These are phyloP conservation scores for Caenorhabditis briggsae DNA, from an alignment of 1,140 invertebrate species.

Conservation along the genomic window DNA sequence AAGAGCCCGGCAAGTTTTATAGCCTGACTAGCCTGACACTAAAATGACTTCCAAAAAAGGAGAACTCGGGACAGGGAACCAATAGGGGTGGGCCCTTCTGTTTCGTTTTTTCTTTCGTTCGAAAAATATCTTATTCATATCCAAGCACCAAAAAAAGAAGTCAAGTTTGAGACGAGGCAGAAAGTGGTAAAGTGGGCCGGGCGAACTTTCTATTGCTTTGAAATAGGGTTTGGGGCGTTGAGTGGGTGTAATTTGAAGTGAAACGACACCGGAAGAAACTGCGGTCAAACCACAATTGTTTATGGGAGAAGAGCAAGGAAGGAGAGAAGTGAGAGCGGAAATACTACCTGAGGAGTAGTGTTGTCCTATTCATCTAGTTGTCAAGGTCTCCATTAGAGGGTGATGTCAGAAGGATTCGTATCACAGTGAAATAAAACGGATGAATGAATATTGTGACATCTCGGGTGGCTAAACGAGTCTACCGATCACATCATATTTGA, in stretches of 20 bases:
- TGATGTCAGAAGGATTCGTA: too few relatives aligned
- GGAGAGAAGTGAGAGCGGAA: neutral
- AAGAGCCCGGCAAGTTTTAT: neutral
- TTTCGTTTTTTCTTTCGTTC: conserved; percentile 11
- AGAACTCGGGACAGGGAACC: neutral
- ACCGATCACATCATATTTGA: too few relatives aligned
- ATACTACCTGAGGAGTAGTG: neutral
- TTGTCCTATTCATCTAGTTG: neutral
- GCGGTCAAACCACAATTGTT: conserved; percentile 47
- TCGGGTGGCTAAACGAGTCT: too few relatives aligned
- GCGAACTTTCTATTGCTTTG: conserved; percentile 11
- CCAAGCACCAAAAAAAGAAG: neutral
- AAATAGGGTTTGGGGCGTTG: neutral
- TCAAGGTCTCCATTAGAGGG: neutral
- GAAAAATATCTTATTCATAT: conserved; percentile 54
- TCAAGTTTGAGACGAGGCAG: neutral
- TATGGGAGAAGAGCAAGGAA: neutral
- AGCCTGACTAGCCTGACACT: neutral
- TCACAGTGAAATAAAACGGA: too few relatives aligned
- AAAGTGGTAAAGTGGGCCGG: neutral
- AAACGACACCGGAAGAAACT: conserved; percentile 18
- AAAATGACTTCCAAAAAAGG: neutral
- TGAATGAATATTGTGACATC: too few relatives aligned
- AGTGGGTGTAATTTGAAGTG: conserved; percentile 53
- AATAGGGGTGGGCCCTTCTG: neutral